A percentile compares a stretch with the other conserved stretches of the same genome.
Conservation (phyloP, 2,888 invertebrate genomes). For the Nephrotoma appendiculata region DNA sequence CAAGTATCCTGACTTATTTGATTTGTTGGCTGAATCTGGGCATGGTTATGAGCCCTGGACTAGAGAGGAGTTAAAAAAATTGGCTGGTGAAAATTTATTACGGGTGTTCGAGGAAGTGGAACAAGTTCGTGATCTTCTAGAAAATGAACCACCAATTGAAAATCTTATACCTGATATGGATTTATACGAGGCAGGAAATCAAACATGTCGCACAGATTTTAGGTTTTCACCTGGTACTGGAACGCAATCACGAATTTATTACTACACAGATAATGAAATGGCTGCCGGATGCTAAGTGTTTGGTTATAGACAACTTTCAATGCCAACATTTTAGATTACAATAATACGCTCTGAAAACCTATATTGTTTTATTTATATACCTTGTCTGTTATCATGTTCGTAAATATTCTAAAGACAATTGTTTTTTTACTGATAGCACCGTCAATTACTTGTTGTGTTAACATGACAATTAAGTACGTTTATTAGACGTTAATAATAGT, state of each 20-base stretch:
- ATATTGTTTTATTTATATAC: not conserved
- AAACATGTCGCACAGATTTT: constrained; percentile 1
- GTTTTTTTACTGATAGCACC: not conserved
- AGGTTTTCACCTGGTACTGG: not conserved
- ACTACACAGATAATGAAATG: not conserved
- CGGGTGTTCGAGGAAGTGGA: constrained; percentile 33
- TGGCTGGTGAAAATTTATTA: constrained; percentile 35
- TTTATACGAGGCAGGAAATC: not conserved
- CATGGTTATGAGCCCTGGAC: constrained; percentile 27
- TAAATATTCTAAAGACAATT: not conserved
- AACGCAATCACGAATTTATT: not conserved
- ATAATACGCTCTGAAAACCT: not conserved
- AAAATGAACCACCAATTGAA: not conserved
- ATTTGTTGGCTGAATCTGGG: constrained; percentile 34
- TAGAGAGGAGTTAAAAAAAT: constrained; percentile 31
- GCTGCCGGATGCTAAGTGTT: not conserved
- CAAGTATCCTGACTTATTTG: constrained; percentile 52
- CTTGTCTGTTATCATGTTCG: too few relatives aligned
- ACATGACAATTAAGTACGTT: not conserved
- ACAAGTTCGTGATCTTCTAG: constrained; percentile 18
- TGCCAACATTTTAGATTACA: not conserved
- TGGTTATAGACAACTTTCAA: too few relatives aligned
- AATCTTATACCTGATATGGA: not conserved
- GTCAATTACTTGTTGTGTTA: not conserved
- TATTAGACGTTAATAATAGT: not conserved